phyloP scores from a whole-genome alignment of 2,888 invertebrate genomes.

The Synanthedon myopaeformis region DNA sequence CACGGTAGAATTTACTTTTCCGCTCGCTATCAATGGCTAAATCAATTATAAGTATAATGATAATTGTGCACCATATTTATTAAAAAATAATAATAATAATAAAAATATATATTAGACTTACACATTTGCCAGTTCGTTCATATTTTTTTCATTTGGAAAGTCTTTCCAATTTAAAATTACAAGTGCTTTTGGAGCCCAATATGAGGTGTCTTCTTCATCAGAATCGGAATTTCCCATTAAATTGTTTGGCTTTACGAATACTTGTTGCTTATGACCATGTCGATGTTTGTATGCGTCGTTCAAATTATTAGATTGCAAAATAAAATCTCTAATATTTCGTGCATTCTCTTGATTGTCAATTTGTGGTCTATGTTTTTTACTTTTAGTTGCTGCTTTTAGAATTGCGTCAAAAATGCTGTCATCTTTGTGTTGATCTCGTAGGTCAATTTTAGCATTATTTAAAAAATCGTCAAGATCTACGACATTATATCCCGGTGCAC shows the following conservation, averaged over 20 bases:
- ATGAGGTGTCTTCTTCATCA: background rate
- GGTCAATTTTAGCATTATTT: background rate
- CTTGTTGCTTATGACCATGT: background rate
- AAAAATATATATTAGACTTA: slow-evolving; percentile 22
- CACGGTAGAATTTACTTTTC: too few species aligned
- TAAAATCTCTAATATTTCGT: too few species aligned
- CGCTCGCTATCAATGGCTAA: too few species aligned
- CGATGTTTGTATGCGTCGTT: background rate
- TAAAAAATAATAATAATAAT: too few species aligned
- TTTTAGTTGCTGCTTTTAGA: too few species aligned
- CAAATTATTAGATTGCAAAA: too few species aligned
- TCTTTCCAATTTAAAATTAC: slow-evolving; percentile 33
- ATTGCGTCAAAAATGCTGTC: too few species aligned
- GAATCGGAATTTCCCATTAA: background rate
- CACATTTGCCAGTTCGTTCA: slow-evolving; percentile 25
- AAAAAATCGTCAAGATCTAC: background rate
- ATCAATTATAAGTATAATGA: too few species aligned
- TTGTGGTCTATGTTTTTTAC: too few species aligned
- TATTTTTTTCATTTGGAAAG: slow-evolving; percentile 19
- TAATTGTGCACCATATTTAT: too few species aligned
- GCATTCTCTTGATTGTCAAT: too few species aligned
- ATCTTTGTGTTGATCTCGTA: too few species aligned
- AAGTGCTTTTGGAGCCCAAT: slow-evolving; percentile 34
- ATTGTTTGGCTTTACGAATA: background rate
- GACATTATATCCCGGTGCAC: background rate